A percentile compares a stretch with the other conserved stretches of the same genome.
phyloP scores from a whole-genome alignment of 2,113 vertebrate genomes.

The Bagarius yarrelli region DNA sequence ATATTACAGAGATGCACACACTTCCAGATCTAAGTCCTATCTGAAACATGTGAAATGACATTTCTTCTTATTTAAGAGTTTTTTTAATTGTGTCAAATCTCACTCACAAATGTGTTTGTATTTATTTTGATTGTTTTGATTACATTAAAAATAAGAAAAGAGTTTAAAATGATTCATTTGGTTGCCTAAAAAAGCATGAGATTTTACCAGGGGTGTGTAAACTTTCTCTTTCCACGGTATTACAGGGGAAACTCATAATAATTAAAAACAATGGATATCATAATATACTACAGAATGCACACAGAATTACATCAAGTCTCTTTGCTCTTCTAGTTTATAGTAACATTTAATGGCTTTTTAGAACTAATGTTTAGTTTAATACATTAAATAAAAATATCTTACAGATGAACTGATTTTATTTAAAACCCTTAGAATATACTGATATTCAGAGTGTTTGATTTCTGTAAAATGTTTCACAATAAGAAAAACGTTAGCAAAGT shows the following conservation, averaged over 20 bases:
- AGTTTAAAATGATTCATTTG: not conserved
- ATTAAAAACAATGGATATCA: not conserved
- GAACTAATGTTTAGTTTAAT: too few relatives aligned
- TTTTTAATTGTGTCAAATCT: not conserved
- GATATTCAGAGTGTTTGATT: too few relatives aligned
- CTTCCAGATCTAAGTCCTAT: not conserved
- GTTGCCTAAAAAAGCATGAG: not conserved
- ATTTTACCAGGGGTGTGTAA: not conserved
- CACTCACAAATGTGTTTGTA: too few relatives aligned
- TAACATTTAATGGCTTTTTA: too few relatives aligned
- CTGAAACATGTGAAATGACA: not conserved
- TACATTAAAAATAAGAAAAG: not conserved
- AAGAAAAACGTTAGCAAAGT: too few relatives aligned
- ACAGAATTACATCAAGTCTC: too few relatives aligned
- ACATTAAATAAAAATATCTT: too few relatives aligned
- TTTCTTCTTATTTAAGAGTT: not conserved
- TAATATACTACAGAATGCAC: too few relatives aligned
- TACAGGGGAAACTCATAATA: not conserved
- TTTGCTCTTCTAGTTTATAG: too few relatives aligned
- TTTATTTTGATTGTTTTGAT: not conserved
- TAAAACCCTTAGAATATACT: too few relatives aligned
- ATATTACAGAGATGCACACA: not conserved
- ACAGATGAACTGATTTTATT: too few relatives aligned
- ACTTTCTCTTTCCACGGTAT: not conserved
- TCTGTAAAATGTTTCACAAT: too few relatives aligned